Evolutionary conservation across 2,113 vertebrate genomes (phyloP), one percentile per base, ranked within the genome.

Genomic region (Gobius niger): DNA sequence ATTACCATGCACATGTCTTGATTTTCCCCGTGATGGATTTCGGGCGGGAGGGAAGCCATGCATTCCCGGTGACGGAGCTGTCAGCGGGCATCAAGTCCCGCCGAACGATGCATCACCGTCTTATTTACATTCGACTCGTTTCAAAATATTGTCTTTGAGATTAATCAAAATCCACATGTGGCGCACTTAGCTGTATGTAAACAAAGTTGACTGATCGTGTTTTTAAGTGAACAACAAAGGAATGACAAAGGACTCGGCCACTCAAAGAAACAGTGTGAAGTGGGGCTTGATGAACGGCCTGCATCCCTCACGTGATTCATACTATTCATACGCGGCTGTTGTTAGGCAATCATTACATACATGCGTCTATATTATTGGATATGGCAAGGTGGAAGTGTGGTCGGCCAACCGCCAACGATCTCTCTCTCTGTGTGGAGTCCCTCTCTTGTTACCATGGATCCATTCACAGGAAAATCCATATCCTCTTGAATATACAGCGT

Each of bases 1-100:
- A 90, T 92, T 91, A 91, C 85, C 91, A 90, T 92, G 91, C 89
- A 92, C 86, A 89, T 82, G 90, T 93, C 89, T 93, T 91, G 88
- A 83, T 86, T 88, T 88, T 88, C 73, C 82, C 84, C 63, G 66
- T 92, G 89, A 92, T 90, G 85, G 88, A 94, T 92, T 90, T 81
- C 82, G 67, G 78, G 68, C 76, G 82, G 83, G 81, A 87, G 85
- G 81, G 72, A 89, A 85, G 87, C 84, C 80, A 90, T 91, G 83
- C 47, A 86, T 94, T 92, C 90, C 92, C 80, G 73, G 76, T 66
- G 78, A 82, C 79, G 83, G 81, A 88, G 68, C 83, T 85, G 86
- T 85, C 86, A 88, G 82, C 89, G 82, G 83, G 70, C 86, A 88
- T 89, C 81, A 90, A 88, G 79, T 85, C 89, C 89, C 88, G 90